Percentiles rank a stretch among this genome's conserved stretches.
Conservation (phyloP, 2,113 vertebrate genomes). For the Saguinus midas region DNA sequence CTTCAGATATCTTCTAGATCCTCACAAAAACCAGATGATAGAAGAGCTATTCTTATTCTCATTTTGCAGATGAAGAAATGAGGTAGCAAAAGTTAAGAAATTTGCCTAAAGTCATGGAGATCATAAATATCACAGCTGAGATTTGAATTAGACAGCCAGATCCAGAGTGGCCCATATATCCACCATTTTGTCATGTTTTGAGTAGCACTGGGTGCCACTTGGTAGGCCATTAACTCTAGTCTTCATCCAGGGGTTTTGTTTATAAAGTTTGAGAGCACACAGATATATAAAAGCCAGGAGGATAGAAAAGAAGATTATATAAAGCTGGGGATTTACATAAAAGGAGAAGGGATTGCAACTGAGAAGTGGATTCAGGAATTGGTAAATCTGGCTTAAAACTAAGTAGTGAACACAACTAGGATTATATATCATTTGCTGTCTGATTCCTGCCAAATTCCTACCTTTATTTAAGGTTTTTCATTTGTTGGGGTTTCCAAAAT, state of each 20-base stretch:
- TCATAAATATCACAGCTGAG: neutral
- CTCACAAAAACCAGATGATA: neutral
- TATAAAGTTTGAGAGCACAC: neutral
- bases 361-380: neutral
- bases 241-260: neutral
- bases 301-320: neutral
- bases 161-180: neutral
- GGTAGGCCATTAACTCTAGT: neutral
- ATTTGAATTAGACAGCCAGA: neutral
- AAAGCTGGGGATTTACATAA: neutral
- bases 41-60: neutral
- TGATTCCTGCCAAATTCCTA: constrained; percentile 2
- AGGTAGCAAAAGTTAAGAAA: neutral
- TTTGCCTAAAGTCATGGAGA: neutral
- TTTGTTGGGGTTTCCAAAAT: constrained; percentile 32
- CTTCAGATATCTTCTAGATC: neutral
- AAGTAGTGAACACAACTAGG: neutral
- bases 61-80: neutral
- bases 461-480: constrained; percentile 1
- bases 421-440: neutral
- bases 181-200: neutral
- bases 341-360: neutral
- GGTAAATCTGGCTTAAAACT: neutral
- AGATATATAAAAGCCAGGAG: neutral
- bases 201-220: neutral